Evolutionary conservation across 2,888 invertebrate species (phyloP), one percentile per base, ranked within the genome.

Genomic region (Drosophila setosimentum): DNA sequence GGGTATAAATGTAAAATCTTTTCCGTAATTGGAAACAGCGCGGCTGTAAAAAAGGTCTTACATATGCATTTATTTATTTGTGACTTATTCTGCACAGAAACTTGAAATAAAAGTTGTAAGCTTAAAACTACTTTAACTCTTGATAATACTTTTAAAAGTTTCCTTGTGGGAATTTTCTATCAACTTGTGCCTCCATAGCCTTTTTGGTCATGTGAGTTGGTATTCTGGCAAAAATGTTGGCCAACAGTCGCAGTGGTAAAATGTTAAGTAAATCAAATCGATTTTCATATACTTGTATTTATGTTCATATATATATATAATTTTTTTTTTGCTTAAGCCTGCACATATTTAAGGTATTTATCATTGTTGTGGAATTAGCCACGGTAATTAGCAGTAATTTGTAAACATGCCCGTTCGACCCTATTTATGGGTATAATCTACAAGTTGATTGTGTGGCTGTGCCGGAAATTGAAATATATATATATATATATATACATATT

Each of bases 211-310:
- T 78, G 65, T 68, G 58, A 60, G 70, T 67, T 78, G 55, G 57
- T 48, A 55, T 62, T 64, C 24, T 73, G 76, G 73, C 10, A 51
- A 30, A 55, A 62, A 69, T 77, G 62, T 60, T 64, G 60, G 63
- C 57, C 66, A 71, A 71, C 48, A 58, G 49, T 65, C 40, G 37
- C 24, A 16, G n/a, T 27, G 30, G 1, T 3, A 11, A 65, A 61
- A 60, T 58, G 42, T 62, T 27, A 13, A 48, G 37, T 62, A 45
- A 30, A 45, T 37, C 35, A 55, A 64, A 50, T 35, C 8, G 16
- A 61, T 57, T 76, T 42, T 48, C 1, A 40, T 45, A 27, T 6
- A 45, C 11, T 24, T 58, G 18, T 16, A 3, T 24, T 4, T 24
- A 24, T 24, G 8, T 16, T 24, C 0, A 42, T 42, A 42, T 42